Conservation (phyloP, 2,113 vertebrate species). For the Platanista minor region DNA sequence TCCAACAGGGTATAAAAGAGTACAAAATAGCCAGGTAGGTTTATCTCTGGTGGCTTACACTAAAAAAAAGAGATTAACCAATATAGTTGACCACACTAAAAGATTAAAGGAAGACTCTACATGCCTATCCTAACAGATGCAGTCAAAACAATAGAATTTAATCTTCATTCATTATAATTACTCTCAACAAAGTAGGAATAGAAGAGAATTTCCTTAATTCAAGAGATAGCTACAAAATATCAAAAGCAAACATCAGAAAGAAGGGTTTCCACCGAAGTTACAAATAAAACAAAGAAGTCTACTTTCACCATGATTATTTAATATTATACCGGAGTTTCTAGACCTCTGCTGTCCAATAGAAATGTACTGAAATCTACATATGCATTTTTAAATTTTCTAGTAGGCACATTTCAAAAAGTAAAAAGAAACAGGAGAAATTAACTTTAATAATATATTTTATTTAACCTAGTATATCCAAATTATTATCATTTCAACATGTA, state of each 20-base stretch:
- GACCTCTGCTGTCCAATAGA: neutral
- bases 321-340: neutral
- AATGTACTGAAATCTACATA: neutral
- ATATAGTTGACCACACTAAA: neutral
- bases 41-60: neutral
- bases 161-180: neutral
- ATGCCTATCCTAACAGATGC: neutral
- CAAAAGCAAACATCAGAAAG: neutral
- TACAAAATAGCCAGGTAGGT: neutral
- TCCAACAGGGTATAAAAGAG: neutral
- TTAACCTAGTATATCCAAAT: neutral
- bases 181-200: neutral
- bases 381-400: neutral
- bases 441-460: slow-evolving; percentile 6
- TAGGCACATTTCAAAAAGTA: neutral
- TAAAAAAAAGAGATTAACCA: neutral
- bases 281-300: neutral
- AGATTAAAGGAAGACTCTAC: neutral
- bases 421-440: neutral
- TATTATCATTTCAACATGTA: neutral
- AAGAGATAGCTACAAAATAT: neutral
- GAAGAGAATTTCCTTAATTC: neutral
- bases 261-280: neutral
- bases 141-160: neutral
- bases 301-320: neutral